Evolutionary conservation across 2,888 invertebrate genomes (phyloP), one percentile per base, ranked within the genome.

Genomic region (Trisateles emortualis): DNA sequence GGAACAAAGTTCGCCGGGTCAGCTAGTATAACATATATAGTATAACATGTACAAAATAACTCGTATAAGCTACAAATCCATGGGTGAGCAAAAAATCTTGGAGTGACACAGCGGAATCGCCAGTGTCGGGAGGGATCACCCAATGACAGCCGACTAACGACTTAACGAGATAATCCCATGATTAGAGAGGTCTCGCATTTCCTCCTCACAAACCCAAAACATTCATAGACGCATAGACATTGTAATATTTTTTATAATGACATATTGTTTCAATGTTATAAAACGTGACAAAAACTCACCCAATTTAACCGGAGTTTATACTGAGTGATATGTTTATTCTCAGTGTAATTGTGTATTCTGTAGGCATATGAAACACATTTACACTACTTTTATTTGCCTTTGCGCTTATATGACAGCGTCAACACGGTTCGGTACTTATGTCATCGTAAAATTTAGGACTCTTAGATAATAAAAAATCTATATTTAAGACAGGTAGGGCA

Each of bases 91-190:
- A 76, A 77, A 78, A 78, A 70, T 62, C 58, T 59, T 42, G 57
- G 52, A 62, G 62, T 70, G 77, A 74, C 74, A 69, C 43, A 70
- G 57, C 67, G 53, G 52, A 51, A 51, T 63, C 22, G 50, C 58
- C 29, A 39, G 52, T 49, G 39, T 46, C 56, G 38, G 53, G 42
- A 45, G 58, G 74, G 61, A 64, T 67, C 66, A 59, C 51, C 56
- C 56, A 59, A 55, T 63, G 68, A 68, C 72, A 68, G 61, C 56
- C 73, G 68, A 64, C 77, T 76, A 74, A 78, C 75, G 71, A 73
- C 76, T 76, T 79, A 81, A 74, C 76, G 72, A 78, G 82, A 82
- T 85, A 81, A 85, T 82, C 84, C 79, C 70, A 65, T 74, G 84
- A 84, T 84, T 85, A 84, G 76, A 67, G 71, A 73, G 81, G 78